phyloP scores from a whole-genome alignment of 2,888 invertebrate genomes.

The Athalia cordata region DNA sequence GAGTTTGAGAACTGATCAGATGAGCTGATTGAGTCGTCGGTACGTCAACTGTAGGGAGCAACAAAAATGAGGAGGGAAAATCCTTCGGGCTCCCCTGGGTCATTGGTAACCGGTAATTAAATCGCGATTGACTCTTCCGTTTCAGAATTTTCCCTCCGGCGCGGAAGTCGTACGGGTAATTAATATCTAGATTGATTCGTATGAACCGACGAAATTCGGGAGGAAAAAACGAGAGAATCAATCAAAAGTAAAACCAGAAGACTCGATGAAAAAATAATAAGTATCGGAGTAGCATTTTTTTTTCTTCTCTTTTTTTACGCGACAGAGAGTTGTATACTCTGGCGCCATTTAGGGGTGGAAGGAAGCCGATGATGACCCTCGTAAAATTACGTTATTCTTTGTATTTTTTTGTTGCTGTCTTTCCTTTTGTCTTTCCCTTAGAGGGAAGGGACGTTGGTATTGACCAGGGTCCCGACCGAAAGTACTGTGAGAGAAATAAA shows the following conservation, averaged over 20 bases:
- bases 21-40: too few species aligned
- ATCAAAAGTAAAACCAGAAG: not conserved
- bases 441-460: constrained; percentile 5
- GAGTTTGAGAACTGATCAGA: too few species aligned
- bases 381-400: constrained; percentile 24
- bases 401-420: not conserved
- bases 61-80: too few species aligned
- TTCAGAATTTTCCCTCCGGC: not conserved
- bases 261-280: not conserved
- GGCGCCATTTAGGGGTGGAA: constrained; percentile 31
- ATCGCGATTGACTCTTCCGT: constrained; percentile 24
- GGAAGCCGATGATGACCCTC: constrained; percentile 40
- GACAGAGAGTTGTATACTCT: constrained; percentile 9
- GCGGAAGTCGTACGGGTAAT: constrained; percentile 6
- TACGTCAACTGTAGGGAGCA: too few species aligned
- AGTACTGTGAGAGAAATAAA: not conserved
- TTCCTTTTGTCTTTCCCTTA: constrained; percentile 30
- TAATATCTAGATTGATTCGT: constrained; percentile 20
- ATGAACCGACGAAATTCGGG: not conserved
- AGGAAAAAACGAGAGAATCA: not conserved
- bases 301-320: not conserved
- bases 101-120: constrained; percentile 12
- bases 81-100: not conserved
- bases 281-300: not conserved
- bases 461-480: constrained; percentile 3